These are phyloP conservation scores for Sebastes paucispinis DNA, from an alignment of 2,797 vertebrate genomes.

Conservation along the genomic window DNA sequence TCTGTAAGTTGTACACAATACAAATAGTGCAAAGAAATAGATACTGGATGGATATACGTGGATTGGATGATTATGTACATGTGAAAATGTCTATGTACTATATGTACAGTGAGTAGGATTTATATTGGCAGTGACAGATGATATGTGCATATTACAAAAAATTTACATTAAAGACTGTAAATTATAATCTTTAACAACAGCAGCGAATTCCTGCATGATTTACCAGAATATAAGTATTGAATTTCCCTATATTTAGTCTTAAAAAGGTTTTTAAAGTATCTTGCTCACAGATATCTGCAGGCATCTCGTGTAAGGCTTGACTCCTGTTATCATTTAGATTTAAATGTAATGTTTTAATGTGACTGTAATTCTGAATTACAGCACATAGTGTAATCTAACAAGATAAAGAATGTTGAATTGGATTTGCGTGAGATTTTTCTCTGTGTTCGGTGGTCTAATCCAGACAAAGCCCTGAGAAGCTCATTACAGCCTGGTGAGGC, in stretches of 20 bases:
- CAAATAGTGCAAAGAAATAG: too few relatives aligned
- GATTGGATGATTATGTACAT: too few relatives aligned
- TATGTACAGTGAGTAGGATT: too few relatives aligned
- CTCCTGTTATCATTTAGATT: neutral
- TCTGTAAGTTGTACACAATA: too few relatives aligned
- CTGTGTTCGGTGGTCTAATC: constrained; percentile 73
- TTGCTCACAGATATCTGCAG: neutral
- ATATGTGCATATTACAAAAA: too few relatives aligned
- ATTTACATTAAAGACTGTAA: too few relatives aligned
- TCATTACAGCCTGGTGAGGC: constrained; percentile 79
- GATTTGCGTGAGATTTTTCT: constrained; percentile 67
- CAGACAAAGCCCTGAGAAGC: constrained; percentile 78
- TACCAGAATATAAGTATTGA: neutral
- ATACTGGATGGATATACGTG: too few relatives aligned
- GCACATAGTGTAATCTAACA: constrained; percentile 61
- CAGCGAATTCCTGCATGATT: neutral
- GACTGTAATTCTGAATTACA: constrained; percentile 47
- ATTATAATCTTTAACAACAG: too few relatives aligned
- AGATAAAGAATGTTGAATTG: constrained; percentile 65
- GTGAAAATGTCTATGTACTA: too few relatives aligned
- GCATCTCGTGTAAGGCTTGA: neutral
- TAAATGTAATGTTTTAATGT: constrained; percentile 14
- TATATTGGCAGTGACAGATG: too few relatives aligned
- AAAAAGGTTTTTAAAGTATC: neutral
- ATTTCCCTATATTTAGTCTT: neutral